Base-by-base conservation (phyloP, 2,888 invertebrate genomes). In the Heliconius sara region DNA sequence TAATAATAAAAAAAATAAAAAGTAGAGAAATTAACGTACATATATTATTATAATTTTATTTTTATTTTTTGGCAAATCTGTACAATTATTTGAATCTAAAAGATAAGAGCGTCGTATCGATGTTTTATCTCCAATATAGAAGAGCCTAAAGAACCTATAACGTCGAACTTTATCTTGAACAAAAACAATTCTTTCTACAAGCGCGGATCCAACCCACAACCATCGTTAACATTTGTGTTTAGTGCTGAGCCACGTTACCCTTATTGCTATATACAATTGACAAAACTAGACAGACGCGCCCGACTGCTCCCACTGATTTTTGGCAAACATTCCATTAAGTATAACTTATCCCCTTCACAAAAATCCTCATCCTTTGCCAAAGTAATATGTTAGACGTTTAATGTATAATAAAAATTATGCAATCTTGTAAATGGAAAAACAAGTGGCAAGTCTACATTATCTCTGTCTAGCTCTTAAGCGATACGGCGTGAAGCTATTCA, bases 381-480 rank as follows among this genome's bases (percentile, higher is more conserved):
- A 60, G 57, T 60, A 73, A 73, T 73, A 73, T 73, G 34, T 73
- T 60, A 73, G 60, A 60, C 16, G 39, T 39, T 39, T 73, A 60
- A 73, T 34, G 73, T 73, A 73, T 73, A 60, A 73, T 73, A 57
- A 73, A 57, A 60, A 60, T 73, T 60, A 73, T 60, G 73, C 34
- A 73, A 73, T 60, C 70, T 25, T 57, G 60, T 57, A 60, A 60
- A 60, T 73, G 73, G 73, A 34, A 60, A 39, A n/a, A 73, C n/a
- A 60, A 60, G 73, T 73, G 73, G 73, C 25, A 73, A 25, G 73
- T 73, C 34, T 73, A 73, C 73, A 73, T 73, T 73, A 73, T 73
- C 73, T 73, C 72, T n/a, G 73, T 73, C 57, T 60, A 60, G 60
- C 60, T 60, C 34, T 73, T n/a, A 60, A n/a, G 16, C 34, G 34